phyloP scores from a whole-genome alignment of 2,113 vertebrate species.

The Peromyscus maniculatus region DNA sequence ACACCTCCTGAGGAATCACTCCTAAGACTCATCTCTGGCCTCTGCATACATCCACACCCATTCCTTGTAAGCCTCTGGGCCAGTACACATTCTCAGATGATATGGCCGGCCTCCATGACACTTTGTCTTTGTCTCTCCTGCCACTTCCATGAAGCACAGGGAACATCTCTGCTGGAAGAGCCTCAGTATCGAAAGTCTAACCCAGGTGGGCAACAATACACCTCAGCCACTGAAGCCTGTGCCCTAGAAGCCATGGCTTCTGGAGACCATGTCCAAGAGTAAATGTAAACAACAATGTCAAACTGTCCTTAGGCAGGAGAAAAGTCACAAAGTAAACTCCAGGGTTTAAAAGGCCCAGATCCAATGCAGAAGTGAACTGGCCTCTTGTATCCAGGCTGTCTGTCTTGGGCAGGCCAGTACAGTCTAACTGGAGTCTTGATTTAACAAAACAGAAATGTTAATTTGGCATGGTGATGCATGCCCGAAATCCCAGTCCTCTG shows the following conservation, averaged over 20 bases:
- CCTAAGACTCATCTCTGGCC: background rate
- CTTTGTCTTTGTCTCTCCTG: too few species aligned
- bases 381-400: rapidly evolving
- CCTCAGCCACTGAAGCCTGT: background rate
- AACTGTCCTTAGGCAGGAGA: background rate
- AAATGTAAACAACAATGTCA: background rate
- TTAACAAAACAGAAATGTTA: background rate
- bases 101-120: background rate
- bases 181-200: background rate
- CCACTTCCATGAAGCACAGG: background rate
- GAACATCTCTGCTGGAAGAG: background rate
- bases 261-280: background rate
- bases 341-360: background rate
- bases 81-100: background rate
- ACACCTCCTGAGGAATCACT: too few species aligned
- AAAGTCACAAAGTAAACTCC: background rate
- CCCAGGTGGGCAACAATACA: rapidly evolving
- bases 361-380: rapidly evolving
- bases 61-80: background rate
- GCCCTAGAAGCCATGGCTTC: background rate
- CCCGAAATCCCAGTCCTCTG: background rate
- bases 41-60: background rate
- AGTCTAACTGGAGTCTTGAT: background rate
- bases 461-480: background rate
- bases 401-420: background rate